These are phyloP conservation scores for Gryllus longicercus DNA, from an alignment of 2,888 invertebrate species.

Conservation along the genomic window DNA sequence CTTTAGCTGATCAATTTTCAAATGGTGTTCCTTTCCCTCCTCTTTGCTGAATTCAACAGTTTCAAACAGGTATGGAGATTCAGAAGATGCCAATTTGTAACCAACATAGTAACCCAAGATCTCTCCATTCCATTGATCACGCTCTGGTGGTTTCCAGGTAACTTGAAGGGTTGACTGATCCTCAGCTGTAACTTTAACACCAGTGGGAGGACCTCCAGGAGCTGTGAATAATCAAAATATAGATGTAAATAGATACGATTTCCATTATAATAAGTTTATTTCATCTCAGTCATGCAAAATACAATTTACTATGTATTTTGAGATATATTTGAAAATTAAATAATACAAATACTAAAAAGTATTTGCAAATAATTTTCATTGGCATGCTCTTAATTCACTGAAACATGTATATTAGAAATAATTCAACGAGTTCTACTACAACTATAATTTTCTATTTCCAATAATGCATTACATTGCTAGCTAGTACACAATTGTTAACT, in stretches of 20 bases:
- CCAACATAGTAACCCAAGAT: constrained; percentile 88
- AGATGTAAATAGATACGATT: too few relatives aligned
- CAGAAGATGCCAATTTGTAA: constrained; percentile 73
- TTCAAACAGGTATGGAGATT: constrained; percentile 85
- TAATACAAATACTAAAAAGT: background rate
- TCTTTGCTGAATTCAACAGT: constrained; percentile 88
- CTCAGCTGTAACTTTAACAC: constrained; percentile 78
- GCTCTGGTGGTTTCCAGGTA: constrained; percentile 86
- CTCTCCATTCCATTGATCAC: constrained; percentile 90
- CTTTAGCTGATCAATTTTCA: constrained; percentile 76
- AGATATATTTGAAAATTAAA: background rate
- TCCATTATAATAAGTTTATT: too few relatives aligned
- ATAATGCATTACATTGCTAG: too few relatives aligned
- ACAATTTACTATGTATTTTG: background rate
- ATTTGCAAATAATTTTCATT: too few relatives aligned
- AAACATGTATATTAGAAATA: background rate
- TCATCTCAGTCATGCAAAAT: background rate
- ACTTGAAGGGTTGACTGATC: constrained; percentile 84
- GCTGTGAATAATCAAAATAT: constrained; percentile 45
- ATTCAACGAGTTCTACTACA: too few relatives aligned
- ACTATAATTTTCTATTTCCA: too few relatives aligned
- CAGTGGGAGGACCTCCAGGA: constrained; percentile 78
- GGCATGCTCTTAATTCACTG: too few relatives aligned
- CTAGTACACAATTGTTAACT: background rate
- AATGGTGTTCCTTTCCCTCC: constrained; percentile 84